Evolutionary conservation across 30 jellyfish, hydroid and myxozoan genomes (phyloP), one percentile per base, ranked within the genome.

Genomic region (Chrysaora quinquecirrha): DNA sequence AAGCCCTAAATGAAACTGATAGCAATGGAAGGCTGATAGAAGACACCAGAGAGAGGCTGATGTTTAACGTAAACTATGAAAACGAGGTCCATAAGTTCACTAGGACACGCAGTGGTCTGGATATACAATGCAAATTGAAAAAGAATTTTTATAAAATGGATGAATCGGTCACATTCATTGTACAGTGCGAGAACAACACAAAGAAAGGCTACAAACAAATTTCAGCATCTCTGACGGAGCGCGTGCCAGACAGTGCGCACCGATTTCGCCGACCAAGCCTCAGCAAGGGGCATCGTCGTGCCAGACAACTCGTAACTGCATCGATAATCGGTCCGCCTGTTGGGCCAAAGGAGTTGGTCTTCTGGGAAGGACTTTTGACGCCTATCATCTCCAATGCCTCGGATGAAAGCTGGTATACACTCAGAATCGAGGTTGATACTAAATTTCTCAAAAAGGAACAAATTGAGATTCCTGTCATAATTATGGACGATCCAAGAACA

Each of bases 241-340:
- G 90, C 16, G 4, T 50, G 35, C 27, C 75, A 11, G 34, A 14
- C 30, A 25, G 30, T 19, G 64, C 34, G 90, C 22, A 21, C 48
- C 29, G 34, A 4, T 64, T 16, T 34, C 76, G 47, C 25, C 4
- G 72, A 14, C n/a, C n/a, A n/a, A n/a, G n/a, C n/a, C n/a, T n/a
- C n/a, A n/a, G n/a, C n/a, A n/a, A n/a, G n/a, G n/a, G n/a, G n/a
- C n/a, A n/a, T n/a, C 68, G 68, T 52, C 68, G 12, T 52, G 6
- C 68, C 2, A 66, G 30, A 2, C 32, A 76, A 23, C 48, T 14
- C 16, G 68, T 48, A 4, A 60, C 71, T n/a, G 83, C 90, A n/a
- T 80, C 90, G n/a, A 58, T 80, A 18, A 50, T 54, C 25, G 90
- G 90, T 29, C 90, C 90, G 22, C 61, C 90, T 0, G 90, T 80